Evolutionary conservation across 2,888 invertebrate species (phyloP).

Genomic region (Creontiades dilutus): DNA sequence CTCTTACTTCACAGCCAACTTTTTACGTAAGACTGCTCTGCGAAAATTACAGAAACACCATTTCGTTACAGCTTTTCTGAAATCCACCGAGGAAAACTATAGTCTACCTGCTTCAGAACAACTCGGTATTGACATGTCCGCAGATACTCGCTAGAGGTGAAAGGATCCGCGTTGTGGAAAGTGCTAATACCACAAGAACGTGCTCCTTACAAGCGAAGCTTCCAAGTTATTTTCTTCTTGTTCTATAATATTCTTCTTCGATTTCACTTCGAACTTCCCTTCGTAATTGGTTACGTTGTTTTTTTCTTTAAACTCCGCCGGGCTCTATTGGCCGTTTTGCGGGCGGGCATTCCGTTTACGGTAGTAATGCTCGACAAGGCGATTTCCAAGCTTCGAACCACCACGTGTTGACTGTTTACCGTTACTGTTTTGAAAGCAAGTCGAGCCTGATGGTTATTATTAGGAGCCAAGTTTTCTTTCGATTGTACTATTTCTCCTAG

Average conservation of each 20-base stretch:
- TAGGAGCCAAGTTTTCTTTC: background rate
- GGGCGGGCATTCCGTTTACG: constrained; percentile 31
- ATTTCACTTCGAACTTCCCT: constrained; percentile 21
- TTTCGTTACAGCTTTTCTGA: background rate
- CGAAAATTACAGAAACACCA: background rate
- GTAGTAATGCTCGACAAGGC: background rate
- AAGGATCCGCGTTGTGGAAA: constrained; percentile 20
- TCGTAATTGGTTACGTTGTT: constrained; percentile 35
- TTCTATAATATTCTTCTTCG: constrained; percentile 10
- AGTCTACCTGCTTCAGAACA: background rate
- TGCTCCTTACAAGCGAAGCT: background rate
- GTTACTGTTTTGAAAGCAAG: background rate
- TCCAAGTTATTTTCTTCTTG: background rate
- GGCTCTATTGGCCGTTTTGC: background rate
- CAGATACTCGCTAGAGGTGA: constrained; percentile 10
- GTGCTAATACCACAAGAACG: constrained; percentile 36
- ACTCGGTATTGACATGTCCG: background rate
- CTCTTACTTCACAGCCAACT: background rate
- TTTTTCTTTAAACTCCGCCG: background rate
- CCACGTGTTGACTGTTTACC: constrained; percentile 5
- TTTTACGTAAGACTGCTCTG: background rate
- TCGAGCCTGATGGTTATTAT: background rate
- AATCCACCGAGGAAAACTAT: background rate
- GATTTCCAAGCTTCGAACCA: background rate
- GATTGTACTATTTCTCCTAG: background rate